A percentile compares a stretch with the other conserved stretches of the same genome.
Evolutionary conservation across 2,797 vertebrate genomes (phyloP).

Genomic region (Periophthalmus magnuspinnatus): DNA sequence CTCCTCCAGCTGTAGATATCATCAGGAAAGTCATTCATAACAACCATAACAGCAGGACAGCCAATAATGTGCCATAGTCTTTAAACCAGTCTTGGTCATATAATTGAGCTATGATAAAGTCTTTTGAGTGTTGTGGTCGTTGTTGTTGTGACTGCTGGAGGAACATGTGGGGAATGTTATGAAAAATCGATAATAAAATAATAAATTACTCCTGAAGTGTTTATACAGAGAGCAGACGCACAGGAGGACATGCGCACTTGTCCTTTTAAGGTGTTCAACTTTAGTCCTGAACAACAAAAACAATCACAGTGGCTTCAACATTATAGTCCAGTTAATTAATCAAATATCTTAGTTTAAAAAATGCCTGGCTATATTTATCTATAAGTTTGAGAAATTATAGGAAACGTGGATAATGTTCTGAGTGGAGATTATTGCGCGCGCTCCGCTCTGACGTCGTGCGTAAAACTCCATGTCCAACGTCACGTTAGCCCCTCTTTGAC

Average conservation of each 20-base stretch:
- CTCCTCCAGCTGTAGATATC: slow-evolving; percentile 5
- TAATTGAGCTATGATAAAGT: slow-evolving; percentile 5
- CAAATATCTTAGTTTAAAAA: slow-evolving; percentile 7
- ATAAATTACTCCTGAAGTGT: slow-evolving; percentile 65
- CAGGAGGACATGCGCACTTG: slow-evolving; percentile 40
- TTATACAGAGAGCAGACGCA: slow-evolving; percentile 56
- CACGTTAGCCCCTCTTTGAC: not conserved
- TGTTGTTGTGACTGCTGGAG: slow-evolving; percentile 40
- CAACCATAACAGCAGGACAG: not conserved
- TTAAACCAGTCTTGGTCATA: slow-evolving; percentile 8
- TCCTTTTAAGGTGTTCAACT: slow-evolving; percentile 72
- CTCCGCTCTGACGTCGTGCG: slow-evolving; percentile 31
- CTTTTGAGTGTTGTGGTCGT: slow-evolving; percentile 26
- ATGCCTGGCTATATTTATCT: too few relatives aligned
- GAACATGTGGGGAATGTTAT: slow-evolving; percentile 23
- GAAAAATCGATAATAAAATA: slow-evolving; percentile 56
- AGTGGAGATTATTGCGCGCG: slow-evolving; percentile 6
- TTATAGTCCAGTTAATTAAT: slow-evolving; percentile 10
- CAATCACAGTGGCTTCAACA: not conserved
- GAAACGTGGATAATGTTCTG: not conserved
- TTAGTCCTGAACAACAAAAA: slow-evolving; percentile 6
- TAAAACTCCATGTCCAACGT: slow-evolving; percentile 1
- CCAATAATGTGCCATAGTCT: not conserved
- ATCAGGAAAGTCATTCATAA: not conserved
- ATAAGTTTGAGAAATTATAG: not conserved